Percentiles rank a stretch among this genome's conserved stretches.
Evolutionary conservation across 2,113 vertebrate genomes (phyloP).

Genomic region (Eretmodus cyanostictus): DNA sequence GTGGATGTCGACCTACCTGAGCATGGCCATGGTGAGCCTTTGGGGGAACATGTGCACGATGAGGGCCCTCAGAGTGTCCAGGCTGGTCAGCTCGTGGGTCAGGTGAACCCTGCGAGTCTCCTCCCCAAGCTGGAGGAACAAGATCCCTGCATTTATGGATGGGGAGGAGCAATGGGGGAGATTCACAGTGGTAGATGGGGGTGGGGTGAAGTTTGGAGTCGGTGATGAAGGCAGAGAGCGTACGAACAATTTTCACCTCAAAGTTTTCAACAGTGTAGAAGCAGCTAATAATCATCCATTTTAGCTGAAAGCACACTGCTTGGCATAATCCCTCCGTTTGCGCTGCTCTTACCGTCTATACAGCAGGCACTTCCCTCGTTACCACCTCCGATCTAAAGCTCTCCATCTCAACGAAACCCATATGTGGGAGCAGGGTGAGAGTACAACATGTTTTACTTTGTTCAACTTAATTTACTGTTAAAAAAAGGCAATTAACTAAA

Average conservation of each 20-base stretch:
- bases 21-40: slow-evolving; percentile 95
- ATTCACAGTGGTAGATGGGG: background rate
- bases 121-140: slow-evolving; percentile 96
- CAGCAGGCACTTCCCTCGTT: background rate
- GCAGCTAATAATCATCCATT: background rate
- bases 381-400: background rate
- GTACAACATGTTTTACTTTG: background rate
- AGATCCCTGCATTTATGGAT: slow-evolving; percentile 74
- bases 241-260: background rate
- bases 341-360: background rate
- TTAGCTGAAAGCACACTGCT: background rate
- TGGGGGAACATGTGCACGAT: slow-evolving; percentile 99
- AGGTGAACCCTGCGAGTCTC: slow-evolving; percentile 93
- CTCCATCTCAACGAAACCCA: background rate
- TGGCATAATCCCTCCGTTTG: background rate
- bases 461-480: background rate
- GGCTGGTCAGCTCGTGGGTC: slow-evolving; percentile 95
- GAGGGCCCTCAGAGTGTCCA: slow-evolving; percentile 95
- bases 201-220: background rate
- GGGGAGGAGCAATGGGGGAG: background rate
- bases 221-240: background rate
- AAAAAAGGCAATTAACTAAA: background rate
- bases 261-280: background rate
- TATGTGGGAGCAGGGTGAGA: background rate
- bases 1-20: slow-evolving; percentile 64